Percentiles rank a stretch among this genome's conserved stretches.
Evolutionary conservation across 2,888 invertebrate species (phyloP).

Genomic region (Listrodromus nycthemerus): DNA sequence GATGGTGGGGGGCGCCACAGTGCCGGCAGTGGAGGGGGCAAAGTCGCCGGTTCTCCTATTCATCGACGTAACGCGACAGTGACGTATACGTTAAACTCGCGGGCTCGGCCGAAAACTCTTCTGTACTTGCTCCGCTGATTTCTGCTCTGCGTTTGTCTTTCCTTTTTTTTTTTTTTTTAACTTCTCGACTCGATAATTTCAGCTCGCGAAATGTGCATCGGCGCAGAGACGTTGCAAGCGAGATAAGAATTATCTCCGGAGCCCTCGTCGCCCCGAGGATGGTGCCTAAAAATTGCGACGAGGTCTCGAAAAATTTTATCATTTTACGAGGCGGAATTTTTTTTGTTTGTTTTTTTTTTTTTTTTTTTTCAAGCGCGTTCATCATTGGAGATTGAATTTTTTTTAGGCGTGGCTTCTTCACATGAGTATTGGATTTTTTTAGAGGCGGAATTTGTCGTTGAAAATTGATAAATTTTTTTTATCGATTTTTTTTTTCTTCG

Average conservation of each 20-base stretch:
- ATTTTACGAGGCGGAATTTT: background rate
- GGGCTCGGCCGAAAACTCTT: background rate
- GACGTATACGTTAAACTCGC: slow-evolving; percentile 23
- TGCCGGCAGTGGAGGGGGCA: slow-evolving; percentile 61
- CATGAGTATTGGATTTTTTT: background rate
- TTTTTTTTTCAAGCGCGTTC: background rate
- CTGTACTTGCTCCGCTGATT: too few relatives aligned
- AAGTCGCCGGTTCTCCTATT: slow-evolving; percentile 40
- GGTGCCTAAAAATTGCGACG: background rate
- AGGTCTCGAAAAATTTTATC: background rate
- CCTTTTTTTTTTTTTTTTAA: background rate
- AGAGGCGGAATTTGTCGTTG: background rate
- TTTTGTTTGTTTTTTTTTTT: too few relatives aligned
- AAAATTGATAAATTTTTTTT: too few relatives aligned
- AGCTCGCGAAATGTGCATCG: slow-evolving; percentile 10
- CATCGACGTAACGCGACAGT: slow-evolving; percentile 47
- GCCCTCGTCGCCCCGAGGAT: background rate
- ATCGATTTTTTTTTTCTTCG: background rate
- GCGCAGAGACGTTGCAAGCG: background rate
- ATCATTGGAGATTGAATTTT: background rate
- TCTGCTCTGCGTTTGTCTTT: too few relatives aligned
- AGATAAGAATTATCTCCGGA: background rate
- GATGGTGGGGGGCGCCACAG: slow-evolving; percentile 49
- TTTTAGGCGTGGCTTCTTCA: too few relatives aligned
- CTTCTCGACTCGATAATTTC: background rate